Percentiles rank a stretch among this genome's conserved stretches.
Evolutionary conservation across 2,113 vertebrate species (phyloP).

Genomic region (Ranitomeya variabilis): DNA sequence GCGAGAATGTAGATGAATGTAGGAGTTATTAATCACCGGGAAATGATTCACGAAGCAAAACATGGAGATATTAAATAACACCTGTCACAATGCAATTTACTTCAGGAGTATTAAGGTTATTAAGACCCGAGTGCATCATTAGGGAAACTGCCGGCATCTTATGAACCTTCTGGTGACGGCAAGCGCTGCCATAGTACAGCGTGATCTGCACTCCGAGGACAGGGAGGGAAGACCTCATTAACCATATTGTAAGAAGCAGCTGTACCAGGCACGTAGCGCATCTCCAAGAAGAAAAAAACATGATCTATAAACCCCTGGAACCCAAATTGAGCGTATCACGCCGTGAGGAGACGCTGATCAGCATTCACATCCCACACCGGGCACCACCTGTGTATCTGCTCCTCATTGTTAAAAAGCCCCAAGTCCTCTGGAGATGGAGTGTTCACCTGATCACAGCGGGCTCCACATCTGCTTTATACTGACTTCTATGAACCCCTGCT

Average conservation of each 20-base stretch:
- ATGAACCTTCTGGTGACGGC: constrained; percentile 1
- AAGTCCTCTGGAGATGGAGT: not conserved
- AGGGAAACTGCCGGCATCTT: not conserved
- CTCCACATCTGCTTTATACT: not conserved
- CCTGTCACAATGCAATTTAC: constrained; percentile 41
- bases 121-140: constrained; percentile 24
- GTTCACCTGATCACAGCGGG: not conserved
- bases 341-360: constrained; percentile 1
- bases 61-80: constrained; percentile 29
- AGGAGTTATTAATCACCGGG: not conserved
- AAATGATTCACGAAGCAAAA: not conserved
- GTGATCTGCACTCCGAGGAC: constrained; percentile 32
- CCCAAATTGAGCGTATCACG: constrained; percentile 18
- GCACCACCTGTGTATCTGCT: not conserved
- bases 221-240: constrained; percentile 26
- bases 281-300: not conserved
- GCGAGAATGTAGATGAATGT: constrained; percentile 3
- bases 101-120: constrained; percentile 31
- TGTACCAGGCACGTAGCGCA: not conserved
- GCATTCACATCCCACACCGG: not conserved
- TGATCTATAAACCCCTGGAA: not conserved
- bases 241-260: constrained; percentile 41
- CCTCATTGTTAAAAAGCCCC: not conserved
- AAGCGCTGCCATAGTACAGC: not conserved
- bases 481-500: not conserved